A percentile compares a stretch with the other conserved stretches of the same genome.
These are phyloP conservation scores for Bombus waltoni DNA, from an alignment of 1,140 invertebrate genomes.

Conservation along the genomic window DNA sequence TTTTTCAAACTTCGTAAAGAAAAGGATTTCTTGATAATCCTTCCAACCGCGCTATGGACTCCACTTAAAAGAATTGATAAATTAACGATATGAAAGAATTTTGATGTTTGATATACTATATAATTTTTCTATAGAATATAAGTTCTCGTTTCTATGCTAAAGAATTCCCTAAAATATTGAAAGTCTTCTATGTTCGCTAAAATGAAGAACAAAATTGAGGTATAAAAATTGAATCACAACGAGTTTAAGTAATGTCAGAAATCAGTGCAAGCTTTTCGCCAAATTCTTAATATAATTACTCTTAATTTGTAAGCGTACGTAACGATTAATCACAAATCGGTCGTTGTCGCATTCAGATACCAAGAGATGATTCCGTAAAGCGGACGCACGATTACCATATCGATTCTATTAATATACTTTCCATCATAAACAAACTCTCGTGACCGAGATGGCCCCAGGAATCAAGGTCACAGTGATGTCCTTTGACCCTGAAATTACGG, in stretches of 20 bases:
- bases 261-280: too few species aligned
- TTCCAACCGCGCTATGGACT: too few species aligned
- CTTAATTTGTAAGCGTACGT: neutral
- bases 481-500: constrained; percentile 58
- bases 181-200: too few species aligned
- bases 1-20: too few species aligned
- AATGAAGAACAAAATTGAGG: neutral
- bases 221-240: neutral
- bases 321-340: neutral
- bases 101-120: too few species aligned
- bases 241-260: neutral
- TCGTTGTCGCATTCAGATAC: neutral
- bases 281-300: neutral
- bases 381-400: neutral
- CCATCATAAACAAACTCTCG: neutral
- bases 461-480: constrained; percentile 44
- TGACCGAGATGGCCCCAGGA: constrained; percentile 5
- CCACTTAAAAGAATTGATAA: too few species aligned
- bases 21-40: too few species aligned
- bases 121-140: too few species aligned
- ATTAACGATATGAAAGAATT: too few species aligned
- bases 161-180: too few species aligned
- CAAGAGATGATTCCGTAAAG: neutral
- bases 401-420: neutral
- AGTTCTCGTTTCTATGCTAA: too few species aligned